A percentile compares a stretch with the other conserved stretches of the same genome.
phyloP scores from a whole-genome alignment of 2,888 invertebrate species.

The Acrobeloides nanus region DNA sequence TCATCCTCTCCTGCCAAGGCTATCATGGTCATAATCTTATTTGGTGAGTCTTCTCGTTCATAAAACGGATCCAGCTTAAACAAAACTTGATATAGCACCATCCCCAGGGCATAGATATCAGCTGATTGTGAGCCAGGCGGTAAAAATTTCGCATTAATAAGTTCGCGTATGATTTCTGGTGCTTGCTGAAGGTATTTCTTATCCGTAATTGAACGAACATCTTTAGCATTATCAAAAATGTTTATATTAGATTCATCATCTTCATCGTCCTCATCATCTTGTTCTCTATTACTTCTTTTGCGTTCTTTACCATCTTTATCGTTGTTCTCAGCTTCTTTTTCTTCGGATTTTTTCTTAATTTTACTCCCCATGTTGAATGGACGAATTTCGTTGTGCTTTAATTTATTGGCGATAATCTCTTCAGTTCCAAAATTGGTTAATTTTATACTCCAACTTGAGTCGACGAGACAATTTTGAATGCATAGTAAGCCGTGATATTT shows the following conservation, averaged over 20 bases:
- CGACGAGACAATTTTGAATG: constrained; percentile 47
- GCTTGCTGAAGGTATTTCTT: constrained; percentile 47
- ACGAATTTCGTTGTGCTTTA: constrained; percentile 29
- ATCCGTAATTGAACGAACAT: too few relatives aligned
- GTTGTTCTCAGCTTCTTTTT: too few relatives aligned
- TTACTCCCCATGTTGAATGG: too few relatives aligned
- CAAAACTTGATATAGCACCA: constrained; percentile 45
- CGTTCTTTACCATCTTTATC: too few relatives aligned
- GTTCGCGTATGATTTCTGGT: constrained; percentile 45
- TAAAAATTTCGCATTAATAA: constrained; percentile 32
- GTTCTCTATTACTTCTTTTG: too few relatives aligned
- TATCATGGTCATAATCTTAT: constrained; percentile 43
- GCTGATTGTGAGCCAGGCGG: constrained; percentile 39
- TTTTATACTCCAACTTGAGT: constrained; percentile 47
- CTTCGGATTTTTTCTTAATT: too few relatives aligned
- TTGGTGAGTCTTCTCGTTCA: constrained; percentile 33
- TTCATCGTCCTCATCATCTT: constrained; percentile 11
- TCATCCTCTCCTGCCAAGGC: constrained; percentile 46
- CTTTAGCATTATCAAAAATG: too few relatives aligned
- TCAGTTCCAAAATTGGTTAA: constrained; percentile 44
- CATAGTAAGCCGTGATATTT: constrained; percentile 41
- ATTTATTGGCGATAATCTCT: constrained; percentile 38
- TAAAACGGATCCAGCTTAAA: constrained; percentile 46
- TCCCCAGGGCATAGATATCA: constrained; percentile 44
- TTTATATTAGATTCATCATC: not conserved